A percentile compares a stretch with the other conserved stretches of the same genome.
Conservation (phyloP, 2,888 invertebrate genomes). For the Drosophila picticornis region DNA sequence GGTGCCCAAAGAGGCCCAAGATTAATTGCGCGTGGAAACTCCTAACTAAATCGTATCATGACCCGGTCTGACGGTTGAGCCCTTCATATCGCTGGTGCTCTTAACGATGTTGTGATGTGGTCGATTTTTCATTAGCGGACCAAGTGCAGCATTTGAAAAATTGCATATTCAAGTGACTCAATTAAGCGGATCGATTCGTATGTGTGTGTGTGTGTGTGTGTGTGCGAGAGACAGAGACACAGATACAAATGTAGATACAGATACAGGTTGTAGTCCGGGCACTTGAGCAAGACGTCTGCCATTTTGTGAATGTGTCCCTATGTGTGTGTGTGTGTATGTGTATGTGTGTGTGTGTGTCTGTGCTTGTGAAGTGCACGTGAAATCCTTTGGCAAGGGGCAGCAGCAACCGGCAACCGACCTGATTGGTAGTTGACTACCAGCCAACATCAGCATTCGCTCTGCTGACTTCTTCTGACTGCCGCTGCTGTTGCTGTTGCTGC, state of each 20-base stretch:
- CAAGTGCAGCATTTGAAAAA: conserved; percentile 73
- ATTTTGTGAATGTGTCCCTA: conserved; percentile 59
- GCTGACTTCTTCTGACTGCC: conserved; percentile 40
- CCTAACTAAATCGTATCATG: conserved; percentile 83
- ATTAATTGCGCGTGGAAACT: conserved; percentile 83
- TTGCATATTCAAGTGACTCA: conserved; percentile 80
- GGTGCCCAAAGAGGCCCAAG: conserved; percentile 63
- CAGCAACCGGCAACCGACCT: conserved; percentile 74
- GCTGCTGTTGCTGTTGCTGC: conserved; percentile 35
- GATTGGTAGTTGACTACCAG: conserved; percentile 80
- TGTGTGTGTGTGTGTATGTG: conserved; percentile 21
- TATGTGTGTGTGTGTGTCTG: conserved; percentile 29
- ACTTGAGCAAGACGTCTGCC: conserved; percentile 77
- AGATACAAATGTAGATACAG: conserved; percentile 40
- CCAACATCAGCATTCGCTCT: conserved; percentile 63
- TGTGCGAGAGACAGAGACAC: conserved; percentile 17
- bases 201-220: conserved; percentile 4
- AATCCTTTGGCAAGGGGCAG: conserved; percentile 78
- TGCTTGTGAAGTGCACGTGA: conserved; percentile 68
- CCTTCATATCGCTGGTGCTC: conserved; percentile 26
- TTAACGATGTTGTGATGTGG: conserved; percentile 74
- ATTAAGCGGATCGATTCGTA: conserved; percentile 55
- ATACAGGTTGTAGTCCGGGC: conserved; percentile 67
- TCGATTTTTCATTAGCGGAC: conserved; percentile 64
- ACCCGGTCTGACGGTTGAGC: conserved; percentile 10